Conservation (phyloP, 2,113 vertebrate species). For the Mesocricetus auratus region DNA sequence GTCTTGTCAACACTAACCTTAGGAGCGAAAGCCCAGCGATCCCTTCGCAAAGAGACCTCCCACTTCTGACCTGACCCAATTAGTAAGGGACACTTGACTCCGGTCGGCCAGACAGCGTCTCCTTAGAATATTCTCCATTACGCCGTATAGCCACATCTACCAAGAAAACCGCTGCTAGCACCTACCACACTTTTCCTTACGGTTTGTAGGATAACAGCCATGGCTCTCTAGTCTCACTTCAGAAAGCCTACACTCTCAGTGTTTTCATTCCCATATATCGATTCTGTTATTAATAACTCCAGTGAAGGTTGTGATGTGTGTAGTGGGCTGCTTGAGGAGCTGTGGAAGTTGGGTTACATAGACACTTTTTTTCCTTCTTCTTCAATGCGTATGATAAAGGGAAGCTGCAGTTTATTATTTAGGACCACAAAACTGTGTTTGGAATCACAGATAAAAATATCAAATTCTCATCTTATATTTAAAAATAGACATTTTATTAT, state of each 20-base stretch:
- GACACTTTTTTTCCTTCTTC: background rate
- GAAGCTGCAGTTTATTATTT: constrained; percentile 70
- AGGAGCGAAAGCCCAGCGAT: background rate
- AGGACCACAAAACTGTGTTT: constrained; percentile 75
- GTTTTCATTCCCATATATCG: background rate
- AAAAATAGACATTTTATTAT: constrained; percentile 85
- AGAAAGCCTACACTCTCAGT: background rate
- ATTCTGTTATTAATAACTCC: background rate
- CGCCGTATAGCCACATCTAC: background rate
- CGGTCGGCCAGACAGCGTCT: background rate
- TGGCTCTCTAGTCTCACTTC: background rate
- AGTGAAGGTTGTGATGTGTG: background rate
- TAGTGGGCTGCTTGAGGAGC: background rate
- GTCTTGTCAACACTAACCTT: background rate
- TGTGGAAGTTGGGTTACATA: background rate
- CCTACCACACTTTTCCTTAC: background rate
- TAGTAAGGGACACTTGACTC: background rate
- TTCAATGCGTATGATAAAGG: background rate
- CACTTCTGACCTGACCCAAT: background rate
- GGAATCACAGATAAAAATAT: constrained; percentile 83
- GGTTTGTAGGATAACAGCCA: background rate
- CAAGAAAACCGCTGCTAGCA: background rate
- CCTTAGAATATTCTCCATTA: background rate
- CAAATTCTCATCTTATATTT: constrained; percentile 81
- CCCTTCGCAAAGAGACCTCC: background rate